Evolutionary conservation across 2,113 vertebrate species (phyloP).

Genomic region (Nothobranchius kuhntae): DNA sequence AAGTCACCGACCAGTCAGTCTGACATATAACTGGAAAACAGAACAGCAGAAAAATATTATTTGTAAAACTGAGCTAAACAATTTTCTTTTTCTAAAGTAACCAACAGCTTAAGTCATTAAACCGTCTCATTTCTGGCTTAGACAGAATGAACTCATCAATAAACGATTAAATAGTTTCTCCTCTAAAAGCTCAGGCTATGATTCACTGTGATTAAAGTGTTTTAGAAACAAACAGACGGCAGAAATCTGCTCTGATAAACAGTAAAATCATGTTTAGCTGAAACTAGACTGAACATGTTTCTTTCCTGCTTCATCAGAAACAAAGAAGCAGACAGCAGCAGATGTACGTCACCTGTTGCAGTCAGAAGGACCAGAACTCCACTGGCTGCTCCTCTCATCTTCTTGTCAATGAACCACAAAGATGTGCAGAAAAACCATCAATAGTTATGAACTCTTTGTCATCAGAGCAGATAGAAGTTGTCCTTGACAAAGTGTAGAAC

Average conservation of each 20-base stretch:
- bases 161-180: neutral
- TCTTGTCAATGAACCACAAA: neutral
- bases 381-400: neutral
- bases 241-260: too few species aligned
- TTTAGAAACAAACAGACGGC: too few species aligned
- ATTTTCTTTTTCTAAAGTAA: neutral
- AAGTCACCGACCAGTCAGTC: neutral
- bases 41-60: conserved; percentile 3
- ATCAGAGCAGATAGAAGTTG: neutral
- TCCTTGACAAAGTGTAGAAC: neutral
- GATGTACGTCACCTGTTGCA: conserved; percentile 2
- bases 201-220: too few species aligned
- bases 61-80: neutral
- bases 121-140: too few species aligned
- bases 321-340: neutral
- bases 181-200: neutral
- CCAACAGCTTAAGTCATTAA: too few species aligned
- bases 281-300: neutral
- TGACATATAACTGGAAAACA: conserved; percentile 5
- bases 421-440: neutral
- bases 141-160: neutral
- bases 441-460: neutral
- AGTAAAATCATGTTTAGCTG: neutral
- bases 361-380: conserved; percentile 15
- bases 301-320: neutral